Evolutionary conservation across 2,113 vertebrate genomes (phyloP), one percentile per base, ranked within the genome.

Genomic region (Xyliphius kryptos): DNA sequence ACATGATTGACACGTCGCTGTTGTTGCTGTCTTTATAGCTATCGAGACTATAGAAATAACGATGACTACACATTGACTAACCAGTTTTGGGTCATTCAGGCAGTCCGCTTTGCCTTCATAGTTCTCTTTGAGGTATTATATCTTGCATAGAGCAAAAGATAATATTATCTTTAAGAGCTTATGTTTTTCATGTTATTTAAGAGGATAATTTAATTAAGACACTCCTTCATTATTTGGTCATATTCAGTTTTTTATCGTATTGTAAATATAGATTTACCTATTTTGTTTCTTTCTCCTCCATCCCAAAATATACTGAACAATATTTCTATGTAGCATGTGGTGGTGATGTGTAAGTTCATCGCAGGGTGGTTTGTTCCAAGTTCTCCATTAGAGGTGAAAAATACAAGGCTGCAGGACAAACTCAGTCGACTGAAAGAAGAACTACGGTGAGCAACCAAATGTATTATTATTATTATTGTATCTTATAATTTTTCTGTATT

Each of bases 31-130:
- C 57, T 63, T 44, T 38, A 10, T 74, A 98, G 94, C 79, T 97
- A 93, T 76, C 89, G 87, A 72, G 92, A 95, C 74, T 98, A 96
- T 74, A 80, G 94, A 32, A 85, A 66, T 0, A 2, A 73, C 0
- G 69, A 76, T 0, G 88, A 93, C 78, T 89, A 92, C 77, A 71
- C 50, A 56, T 71, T 90, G 57, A 91, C 91, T 0, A 52, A 73
- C 15, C 85, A 92, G 80, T 97, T 91, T 83, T 98, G 94, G 94
- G 77, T 91, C 53, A 85, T 95, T 51, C 73, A 96, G 1, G 92
- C 93, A 1, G 79, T 89, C 56, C 88, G 93, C 1, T 88, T 98
- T 9, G 87, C 81, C 66, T 98, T 98, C 19, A 81, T 98, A 56
- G 87, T 98, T 66, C 71, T 96, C 48, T 98, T 98, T 14, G 91